Percentiles rank a stretch among this genome's conserved stretches.
These are phyloP conservation scores for Argynnis bischoffii DNA, from an alignment of 2,888 invertebrate genomes.

Conservation along the genomic window DNA sequence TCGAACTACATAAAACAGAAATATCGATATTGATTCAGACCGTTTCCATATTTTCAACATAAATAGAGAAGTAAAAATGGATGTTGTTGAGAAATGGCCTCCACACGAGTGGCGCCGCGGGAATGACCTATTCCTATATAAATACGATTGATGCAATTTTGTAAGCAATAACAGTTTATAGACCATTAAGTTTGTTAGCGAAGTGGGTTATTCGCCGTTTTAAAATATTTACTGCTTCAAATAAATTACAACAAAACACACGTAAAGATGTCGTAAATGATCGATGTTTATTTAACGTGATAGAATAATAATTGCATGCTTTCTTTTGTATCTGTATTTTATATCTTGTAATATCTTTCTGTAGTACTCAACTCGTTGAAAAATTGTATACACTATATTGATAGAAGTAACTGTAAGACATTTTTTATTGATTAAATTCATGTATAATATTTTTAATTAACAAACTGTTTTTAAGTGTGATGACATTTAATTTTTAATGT, in stretches of 20 bases:
- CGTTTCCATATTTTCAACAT: too few species aligned
- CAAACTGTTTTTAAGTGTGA: too few species aligned
- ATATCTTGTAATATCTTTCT: too few species aligned
- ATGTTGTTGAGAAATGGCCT: too few species aligned
- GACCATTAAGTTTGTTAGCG: neutral
- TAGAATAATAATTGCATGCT: constrained; percentile 1
- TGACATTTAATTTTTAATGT: too few species aligned
- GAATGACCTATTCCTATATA: neutral
- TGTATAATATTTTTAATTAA: too few species aligned
- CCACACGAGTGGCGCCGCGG: too few species aligned
- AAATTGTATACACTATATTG: constrained; percentile 1
- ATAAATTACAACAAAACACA: constrained; percentile 6
- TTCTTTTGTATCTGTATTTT: neutral
- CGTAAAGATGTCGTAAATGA: constrained; percentile 10
- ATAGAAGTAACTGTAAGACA: neutral
- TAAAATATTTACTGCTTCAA: constrained; percentile 17
- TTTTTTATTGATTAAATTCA: too few species aligned
- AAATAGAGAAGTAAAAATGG: too few species aligned
- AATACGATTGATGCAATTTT: neutral
- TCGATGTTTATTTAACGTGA: constrained; percentile 7
- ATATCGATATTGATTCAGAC: too few species aligned
- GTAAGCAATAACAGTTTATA: constrained; percentile 1
- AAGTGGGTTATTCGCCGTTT: constrained; percentile 11
- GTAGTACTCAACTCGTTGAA: neutral
- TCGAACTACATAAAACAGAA: too few species aligned